Evolutionary conservation across 2,797 vertebrate genomes (phyloP), one percentile per base, ranked within the genome.

Genomic region (Arrhamphus sclerolepis): DNA sequence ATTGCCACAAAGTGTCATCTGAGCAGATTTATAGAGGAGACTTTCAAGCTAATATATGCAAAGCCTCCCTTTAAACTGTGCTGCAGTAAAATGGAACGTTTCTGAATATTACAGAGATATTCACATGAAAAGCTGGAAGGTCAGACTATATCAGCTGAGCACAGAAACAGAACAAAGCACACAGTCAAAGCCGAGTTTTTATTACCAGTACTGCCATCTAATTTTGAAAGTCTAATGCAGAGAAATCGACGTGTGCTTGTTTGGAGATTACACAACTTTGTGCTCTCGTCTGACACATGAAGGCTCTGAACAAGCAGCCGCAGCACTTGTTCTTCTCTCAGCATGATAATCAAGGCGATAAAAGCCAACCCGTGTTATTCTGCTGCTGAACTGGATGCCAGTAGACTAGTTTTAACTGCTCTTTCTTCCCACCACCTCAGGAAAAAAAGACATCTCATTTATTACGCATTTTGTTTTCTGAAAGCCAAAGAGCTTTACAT

Each of bases 321-420:
- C 46, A 46, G 75, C 38, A 20, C 56, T 60, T 75, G 66, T 74
- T 69, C 46, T 77, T 66, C 42, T 53, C 76, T 68, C 64, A n/a
- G 22, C 18, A 9, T 14, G 72, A 49, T 78, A 84, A 66, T 84
- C 81, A 77, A 22, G 62, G n/a, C 62, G 55, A 83, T 79, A 61
- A 77, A 75, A 66, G 46, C 21, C 49, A 48, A 46, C 3, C 5
- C 6, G 14, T 16, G 63, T 69, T 53, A 54, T 56, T 68, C 34
- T 63, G 67, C 47, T 1, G 56, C 52, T 51, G 43, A 66, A 56
- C 51, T 20, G 75, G 41, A 38, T 14, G 4, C 10, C 6, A 59
- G 20, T 13, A 14, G 34, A 14, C 13, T 4, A 14, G 13, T 38
- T 13, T 14, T 38, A 38, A 38, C 34, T 16, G 34, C 34, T 38